A percentile compares a stretch with the other conserved stretches of the same genome.
These are phyloP conservation scores for Crematogaster levior DNA, from an alignment of 2,888 invertebrate genomes.

Conservation along the genomic window DNA sequence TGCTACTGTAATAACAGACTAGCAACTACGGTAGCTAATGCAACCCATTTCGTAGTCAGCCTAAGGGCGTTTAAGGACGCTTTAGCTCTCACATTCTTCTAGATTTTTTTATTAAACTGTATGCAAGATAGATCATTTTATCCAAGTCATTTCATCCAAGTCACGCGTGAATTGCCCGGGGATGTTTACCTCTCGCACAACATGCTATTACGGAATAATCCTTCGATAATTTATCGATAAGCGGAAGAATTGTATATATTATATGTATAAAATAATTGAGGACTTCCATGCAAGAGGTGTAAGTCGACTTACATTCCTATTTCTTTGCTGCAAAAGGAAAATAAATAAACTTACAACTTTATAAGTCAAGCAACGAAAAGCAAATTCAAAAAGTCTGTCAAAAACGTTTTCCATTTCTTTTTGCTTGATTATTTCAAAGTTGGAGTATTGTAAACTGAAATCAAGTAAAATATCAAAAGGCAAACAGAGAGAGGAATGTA, in stretches of 20 bases:
- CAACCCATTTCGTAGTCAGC: slow-evolving; percentile 61
- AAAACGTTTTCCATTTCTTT: too few relatives aligned
- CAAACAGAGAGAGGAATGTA: too few relatives aligned
- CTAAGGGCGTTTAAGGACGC: slow-evolving; percentile 47
- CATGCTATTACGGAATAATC: slow-evolving; percentile 1
- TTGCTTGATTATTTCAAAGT: too few relatives aligned
- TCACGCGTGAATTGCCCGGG: slow-evolving; percentile 16
- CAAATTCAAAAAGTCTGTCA: too few relatives aligned
- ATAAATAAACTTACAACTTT: too few relatives aligned
- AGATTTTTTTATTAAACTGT: slow-evolving; percentile 49
- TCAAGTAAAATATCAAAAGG: too few relatives aligned
- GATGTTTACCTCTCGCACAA: slow-evolving; percentile 30
- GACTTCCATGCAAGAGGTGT: too few relatives aligned
- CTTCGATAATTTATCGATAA: neutral
- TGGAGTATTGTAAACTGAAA: too few relatives aligned
- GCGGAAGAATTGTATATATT: neutral
- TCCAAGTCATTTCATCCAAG: neutral
- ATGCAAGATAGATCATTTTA: slow-evolving; percentile 24
- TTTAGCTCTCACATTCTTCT: slow-evolving; percentile 39
- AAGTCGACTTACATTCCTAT: too few relatives aligned
- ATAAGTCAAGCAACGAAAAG: too few relatives aligned
- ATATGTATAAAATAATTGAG: neutral
- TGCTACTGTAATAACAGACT: slow-evolving; percentile 71
- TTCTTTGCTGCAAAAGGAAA: too few relatives aligned
- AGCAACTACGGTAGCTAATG: slow-evolving; percentile 68